Conservation (phyloP, 2,888 invertebrate genomes). For the Drosophila sordidula region DNA sequence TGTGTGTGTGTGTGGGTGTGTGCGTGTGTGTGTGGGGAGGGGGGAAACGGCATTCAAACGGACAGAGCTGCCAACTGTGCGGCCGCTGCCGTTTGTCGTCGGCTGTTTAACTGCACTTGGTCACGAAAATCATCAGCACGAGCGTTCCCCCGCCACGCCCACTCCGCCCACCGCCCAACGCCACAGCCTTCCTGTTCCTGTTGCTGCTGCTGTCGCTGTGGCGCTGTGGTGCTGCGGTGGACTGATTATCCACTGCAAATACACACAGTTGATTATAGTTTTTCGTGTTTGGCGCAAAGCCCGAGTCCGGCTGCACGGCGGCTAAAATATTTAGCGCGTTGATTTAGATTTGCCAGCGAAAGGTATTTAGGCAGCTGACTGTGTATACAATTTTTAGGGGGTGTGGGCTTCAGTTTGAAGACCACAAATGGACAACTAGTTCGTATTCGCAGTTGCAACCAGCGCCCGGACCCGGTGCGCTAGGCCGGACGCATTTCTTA, state of each 20-base stretch:
- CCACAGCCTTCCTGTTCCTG: conserved; percentile 19
- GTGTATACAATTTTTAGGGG: not conserved
- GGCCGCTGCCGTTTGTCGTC: conserved; percentile 65
- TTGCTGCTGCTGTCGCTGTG: conserved; percentile 3
- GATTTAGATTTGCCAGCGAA: conserved; percentile 78
- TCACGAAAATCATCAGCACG: conserved; percentile 78
- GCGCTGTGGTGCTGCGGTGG: conserved; percentile 30
- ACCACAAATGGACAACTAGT: conserved; percentile 73
- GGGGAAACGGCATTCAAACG: conserved; percentile 54
- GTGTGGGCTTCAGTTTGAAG: conserved; percentile 8
- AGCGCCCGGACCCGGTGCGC: conserved; percentile 37
- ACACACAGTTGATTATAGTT: conserved; percentile 80
- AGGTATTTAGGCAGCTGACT: conserved; percentile 69
- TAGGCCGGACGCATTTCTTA: conserved; percentile 67
- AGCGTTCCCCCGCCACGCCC: conserved; percentile 12
- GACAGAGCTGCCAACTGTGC: conserved; percentile 51
- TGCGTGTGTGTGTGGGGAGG: conserved; percentile 13
- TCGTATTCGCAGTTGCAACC: conserved; percentile 12
- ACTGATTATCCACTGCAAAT: conserved; percentile 82
- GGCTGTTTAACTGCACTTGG: conserved; percentile 80
- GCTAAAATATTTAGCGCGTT: conserved; percentile 81
- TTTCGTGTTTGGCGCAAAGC: conserved; percentile 70
- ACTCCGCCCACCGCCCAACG: conserved; percentile 6
- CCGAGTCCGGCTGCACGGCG: conserved; percentile 50
- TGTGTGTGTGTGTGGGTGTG: conserved; percentile 3